Conservation (phyloP, 1,140 invertebrate genomes). For the Platorchestia sp. region DNA sequence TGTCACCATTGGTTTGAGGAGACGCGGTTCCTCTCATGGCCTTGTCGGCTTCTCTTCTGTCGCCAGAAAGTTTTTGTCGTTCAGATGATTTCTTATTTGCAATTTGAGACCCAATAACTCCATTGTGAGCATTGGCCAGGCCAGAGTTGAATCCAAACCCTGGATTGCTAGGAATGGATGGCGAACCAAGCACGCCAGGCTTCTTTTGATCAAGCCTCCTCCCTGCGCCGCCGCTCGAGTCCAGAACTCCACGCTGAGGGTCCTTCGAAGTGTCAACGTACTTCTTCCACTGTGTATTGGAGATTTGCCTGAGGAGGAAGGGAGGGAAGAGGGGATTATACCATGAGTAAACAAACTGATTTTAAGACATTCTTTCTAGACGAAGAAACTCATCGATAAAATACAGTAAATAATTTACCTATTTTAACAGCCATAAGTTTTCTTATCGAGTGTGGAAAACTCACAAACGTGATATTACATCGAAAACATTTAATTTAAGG, state of each 20-base stretch:
- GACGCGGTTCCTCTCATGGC: slow-evolving; percentile 36
- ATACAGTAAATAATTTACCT: too few relatives aligned
- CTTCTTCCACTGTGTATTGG: slow-evolving; percentile 76
- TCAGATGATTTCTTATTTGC: slow-evolving; percentile 64
- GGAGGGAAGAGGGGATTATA: too few relatives aligned
- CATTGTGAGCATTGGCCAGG: slow-evolving; percentile 32
- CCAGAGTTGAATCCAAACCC: slow-evolving; percentile 52
- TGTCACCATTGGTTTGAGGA: slow-evolving; percentile 64
- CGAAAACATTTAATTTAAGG: background rate
- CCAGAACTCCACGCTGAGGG: slow-evolving; percentile 59
- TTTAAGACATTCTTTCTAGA: background rate
- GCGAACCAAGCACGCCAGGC: slow-evolving; percentile 59
- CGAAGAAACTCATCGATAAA: too few relatives aligned
- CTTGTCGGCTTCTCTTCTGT: slow-evolving; percentile 61
- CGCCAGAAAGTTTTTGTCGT: slow-evolving; percentile 56
- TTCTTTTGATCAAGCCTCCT: slow-evolving; percentile 66
- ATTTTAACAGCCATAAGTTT: background rate
- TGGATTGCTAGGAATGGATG: slow-evolving; percentile 58
- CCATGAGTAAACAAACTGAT: background rate
- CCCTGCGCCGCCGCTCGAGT: slow-evolving; percentile 57
- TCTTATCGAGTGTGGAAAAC: background rate
- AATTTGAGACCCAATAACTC: slow-evolving; percentile 55
- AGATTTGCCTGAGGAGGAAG: slow-evolving; percentile 70
- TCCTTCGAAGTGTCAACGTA: slow-evolving; percentile 73
- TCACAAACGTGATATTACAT: background rate